These are phyloP conservation scores for Aelia acuminata DNA, from an alignment of 2,888 invertebrate genomes.

Conservation along the genomic window DNA sequence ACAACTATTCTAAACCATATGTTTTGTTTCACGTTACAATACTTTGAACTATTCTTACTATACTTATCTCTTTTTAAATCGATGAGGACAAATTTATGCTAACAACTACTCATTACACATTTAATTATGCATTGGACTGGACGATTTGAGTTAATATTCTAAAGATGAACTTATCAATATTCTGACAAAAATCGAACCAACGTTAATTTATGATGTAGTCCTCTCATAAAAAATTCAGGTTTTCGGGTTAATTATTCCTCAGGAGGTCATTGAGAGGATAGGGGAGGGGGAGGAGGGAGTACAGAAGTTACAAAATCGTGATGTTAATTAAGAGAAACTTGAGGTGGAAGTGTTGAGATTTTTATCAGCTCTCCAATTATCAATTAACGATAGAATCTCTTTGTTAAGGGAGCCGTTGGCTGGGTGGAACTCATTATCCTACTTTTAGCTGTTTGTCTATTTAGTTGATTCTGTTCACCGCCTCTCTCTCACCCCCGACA, in stretches of 20 bases:
- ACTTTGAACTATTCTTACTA: no score
- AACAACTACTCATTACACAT: no score
- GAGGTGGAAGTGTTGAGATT: conserved; percentile 33
- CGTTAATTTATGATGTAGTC: not conserved
- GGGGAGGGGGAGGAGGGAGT: no score
- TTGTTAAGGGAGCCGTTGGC: not conserved
- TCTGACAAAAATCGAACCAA: not conserved
- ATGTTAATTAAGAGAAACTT: conserved; percentile 10
- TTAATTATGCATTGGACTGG: no score
- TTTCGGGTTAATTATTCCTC: not conserved
- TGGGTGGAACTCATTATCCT: conserved; percentile 29
- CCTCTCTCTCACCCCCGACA: not conserved
- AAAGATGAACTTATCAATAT: not conserved
- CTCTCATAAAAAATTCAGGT: not conserved
- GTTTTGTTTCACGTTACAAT: no score
- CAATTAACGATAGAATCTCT: conserved; percentile 35
- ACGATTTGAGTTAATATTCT: not conserved
- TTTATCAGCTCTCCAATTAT: conserved; percentile 41
- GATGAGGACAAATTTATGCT: no score
- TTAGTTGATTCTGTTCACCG: conserved; percentile 28
- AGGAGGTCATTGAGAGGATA: not conserved
- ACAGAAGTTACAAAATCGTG: conserved; percentile 18
- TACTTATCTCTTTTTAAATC: no score
- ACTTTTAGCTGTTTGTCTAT: conserved; percentile 38
- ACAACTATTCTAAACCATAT: no score